These are phyloP conservation scores for Oryzias celebensis DNA, from an alignment of 2,113 vertebrate genomes.

Conservation along the genomic window DNA sequence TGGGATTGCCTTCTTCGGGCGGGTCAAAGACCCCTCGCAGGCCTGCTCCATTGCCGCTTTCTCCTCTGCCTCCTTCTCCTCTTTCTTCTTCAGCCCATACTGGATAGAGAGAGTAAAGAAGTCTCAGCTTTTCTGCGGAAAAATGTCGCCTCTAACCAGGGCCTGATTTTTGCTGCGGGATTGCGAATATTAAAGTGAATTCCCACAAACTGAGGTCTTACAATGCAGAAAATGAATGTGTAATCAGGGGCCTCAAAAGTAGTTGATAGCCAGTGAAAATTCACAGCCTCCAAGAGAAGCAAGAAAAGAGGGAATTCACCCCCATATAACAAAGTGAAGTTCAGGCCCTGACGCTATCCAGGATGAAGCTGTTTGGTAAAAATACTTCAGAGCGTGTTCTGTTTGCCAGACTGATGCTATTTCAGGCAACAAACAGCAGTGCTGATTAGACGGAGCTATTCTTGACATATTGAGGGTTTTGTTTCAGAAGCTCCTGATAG, in stretches of 20 bases:
- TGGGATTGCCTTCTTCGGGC: conserved; percentile 95
- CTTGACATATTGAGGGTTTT: background rate
- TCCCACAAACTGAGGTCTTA: too few relatives aligned
- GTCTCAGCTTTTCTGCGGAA: background rate
- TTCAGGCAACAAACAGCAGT: background rate
- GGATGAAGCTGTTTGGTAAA: too few relatives aligned
- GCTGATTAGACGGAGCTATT: background rate
- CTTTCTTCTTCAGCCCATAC: conserved; percentile 99
- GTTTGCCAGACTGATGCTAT: background rate
- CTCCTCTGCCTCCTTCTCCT: conserved; percentile 97
- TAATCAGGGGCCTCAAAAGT: too few relatives aligned
- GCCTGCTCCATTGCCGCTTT: conserved; percentile 97
- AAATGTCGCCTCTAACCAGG: background rate
- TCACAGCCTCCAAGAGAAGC: too few relatives aligned
- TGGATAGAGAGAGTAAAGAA: conserved; percentile 44
- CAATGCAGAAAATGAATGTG: too few relatives aligned
- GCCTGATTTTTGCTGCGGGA: too few relatives aligned
- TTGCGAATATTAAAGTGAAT: too few relatives aligned
- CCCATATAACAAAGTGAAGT: too few relatives aligned
- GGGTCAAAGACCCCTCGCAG: conserved; percentile 93
- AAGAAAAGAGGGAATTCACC: too few relatives aligned
- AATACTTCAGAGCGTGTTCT: too few relatives aligned
- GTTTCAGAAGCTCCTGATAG: conserved; percentile 1
- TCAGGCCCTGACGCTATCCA: too few relatives aligned
- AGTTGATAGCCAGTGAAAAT: too few relatives aligned